Conservation (phyloP, 35 echinoderm and acorn worm species). For the Ophioderma brevispina region DNA sequence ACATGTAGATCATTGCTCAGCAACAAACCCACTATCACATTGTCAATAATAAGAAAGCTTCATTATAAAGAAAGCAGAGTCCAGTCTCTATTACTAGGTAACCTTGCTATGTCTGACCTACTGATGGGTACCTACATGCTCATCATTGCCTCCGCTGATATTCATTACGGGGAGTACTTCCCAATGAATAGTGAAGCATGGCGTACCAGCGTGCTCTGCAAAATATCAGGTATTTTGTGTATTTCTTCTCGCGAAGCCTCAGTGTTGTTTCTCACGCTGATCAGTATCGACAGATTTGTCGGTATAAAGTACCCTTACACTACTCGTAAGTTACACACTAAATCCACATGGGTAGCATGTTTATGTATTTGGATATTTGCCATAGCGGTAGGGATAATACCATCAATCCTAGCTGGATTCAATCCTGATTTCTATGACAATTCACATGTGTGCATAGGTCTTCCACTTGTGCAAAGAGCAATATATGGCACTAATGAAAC, state of each 20-base stretch:
- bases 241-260: slow-evolving; percentile 65
- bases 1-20: not conserved
- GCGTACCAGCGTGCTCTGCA: slow-evolving; percentile 40
- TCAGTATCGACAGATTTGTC: slow-evolving; percentile 70
- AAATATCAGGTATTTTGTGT: slow-evolving; percentile 51
- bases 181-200: slow-evolving; percentile 47
- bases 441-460: slow-evolving; percentile 74
- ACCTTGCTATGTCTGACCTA: slow-evolving; percentile 66
- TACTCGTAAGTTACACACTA: slow-evolving; percentile 32
- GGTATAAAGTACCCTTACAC: slow-evolving; percentile 68
- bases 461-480: slow-evolving; percentile 23
- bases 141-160: slow-evolving; percentile 56
- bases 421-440: slow-evolving; percentile 59
- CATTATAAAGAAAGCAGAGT: not conserved
- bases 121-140: slow-evolving; percentile 78
- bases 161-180: slow-evolving; percentile 43
- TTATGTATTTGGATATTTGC: slow-evolving; percentile 34
- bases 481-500: not conserved
- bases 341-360: not conserved
- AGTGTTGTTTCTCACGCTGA: slow-evolving; percentile 49
- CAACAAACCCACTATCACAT: not conserved
- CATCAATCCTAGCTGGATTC: slow-evolving; percentile 7
- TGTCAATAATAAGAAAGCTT: not conserved
- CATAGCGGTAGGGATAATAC: slow-evolving; percentile 6
- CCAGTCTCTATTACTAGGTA: slow-evolving; percentile 37